phyloP scores from a whole-genome alignment of 2,888 invertebrate species.

The Hydriomena furcata region DNA sequence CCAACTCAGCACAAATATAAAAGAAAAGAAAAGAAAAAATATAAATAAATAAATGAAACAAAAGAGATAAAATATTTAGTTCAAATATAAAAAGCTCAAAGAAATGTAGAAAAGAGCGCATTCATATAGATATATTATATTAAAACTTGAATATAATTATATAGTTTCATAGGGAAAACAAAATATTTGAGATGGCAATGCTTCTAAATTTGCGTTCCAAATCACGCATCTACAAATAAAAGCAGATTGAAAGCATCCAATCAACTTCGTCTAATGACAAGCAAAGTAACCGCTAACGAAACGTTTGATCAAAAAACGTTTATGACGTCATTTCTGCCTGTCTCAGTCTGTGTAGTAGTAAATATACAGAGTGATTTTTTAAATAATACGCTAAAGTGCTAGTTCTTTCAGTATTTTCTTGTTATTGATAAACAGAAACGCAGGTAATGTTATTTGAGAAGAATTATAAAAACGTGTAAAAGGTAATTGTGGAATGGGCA shows the following conservation, averaged over 20 bases:
- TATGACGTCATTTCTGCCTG: constrained; percentile 44
- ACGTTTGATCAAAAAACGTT: constrained; percentile 37
- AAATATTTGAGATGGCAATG: constrained; percentile 1
- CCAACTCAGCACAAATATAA: too few species aligned
- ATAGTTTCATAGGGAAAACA: too few species aligned
- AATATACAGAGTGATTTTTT: constrained; percentile 48
- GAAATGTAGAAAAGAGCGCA: too few species aligned
- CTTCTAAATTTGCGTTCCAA: not conserved
- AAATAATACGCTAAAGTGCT: constrained; percentile 37
- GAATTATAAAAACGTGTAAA: not conserved
- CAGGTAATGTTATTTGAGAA: constrained; percentile 16
- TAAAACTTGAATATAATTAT: too few species aligned
- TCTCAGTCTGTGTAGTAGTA: constrained; percentile 48
- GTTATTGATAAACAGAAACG: constrained; percentile 8
- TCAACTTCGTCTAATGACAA: not conserved
- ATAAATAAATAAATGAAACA: too few species aligned
- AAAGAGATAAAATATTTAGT: too few species aligned
- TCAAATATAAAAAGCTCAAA: too few species aligned
- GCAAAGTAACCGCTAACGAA: constrained; percentile 10
- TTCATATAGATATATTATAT: too few species aligned
- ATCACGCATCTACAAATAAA: not conserved
- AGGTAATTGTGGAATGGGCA: not conserved
- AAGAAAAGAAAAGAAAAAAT: too few species aligned
- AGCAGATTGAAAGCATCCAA: too few species aligned
- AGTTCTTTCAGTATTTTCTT: constrained; percentile 20